Percentiles rank a stretch among this genome's conserved stretches.
phyloP scores from a whole-genome alignment of 2,113 vertebrate species.

The Uria lomvia region DNA sequence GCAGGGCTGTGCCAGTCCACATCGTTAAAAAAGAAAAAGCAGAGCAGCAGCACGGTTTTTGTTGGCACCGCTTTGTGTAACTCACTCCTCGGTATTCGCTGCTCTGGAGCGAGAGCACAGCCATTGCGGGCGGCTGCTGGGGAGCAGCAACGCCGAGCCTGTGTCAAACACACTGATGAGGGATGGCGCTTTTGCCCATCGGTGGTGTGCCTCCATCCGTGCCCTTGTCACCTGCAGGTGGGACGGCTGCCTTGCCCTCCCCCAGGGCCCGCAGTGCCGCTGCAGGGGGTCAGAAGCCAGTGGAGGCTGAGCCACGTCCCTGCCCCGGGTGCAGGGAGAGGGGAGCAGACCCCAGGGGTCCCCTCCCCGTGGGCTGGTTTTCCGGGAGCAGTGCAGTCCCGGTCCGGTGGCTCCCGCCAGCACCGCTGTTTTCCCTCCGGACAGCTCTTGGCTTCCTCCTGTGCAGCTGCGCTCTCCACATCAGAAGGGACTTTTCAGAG shows the following conservation, averaged over 20 bases:
- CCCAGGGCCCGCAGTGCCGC: accelerated
- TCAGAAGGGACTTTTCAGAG: slow-evolving; percentile 20
- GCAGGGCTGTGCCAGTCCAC: not conserved
- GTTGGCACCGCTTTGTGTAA: not conserved
- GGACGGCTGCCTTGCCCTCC: not conserved
- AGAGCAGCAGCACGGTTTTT: not conserved
- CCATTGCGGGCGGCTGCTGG: accelerated
- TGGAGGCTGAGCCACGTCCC: accelerated
- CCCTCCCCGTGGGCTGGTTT: not conserved
- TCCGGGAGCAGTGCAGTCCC: accelerated
- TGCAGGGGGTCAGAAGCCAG: accelerated
- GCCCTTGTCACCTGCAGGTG: not conserved
- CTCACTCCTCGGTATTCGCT: not conserved
- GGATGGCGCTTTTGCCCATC: accelerated
- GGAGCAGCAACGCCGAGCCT: accelerated
- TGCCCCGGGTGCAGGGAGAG: accelerated
- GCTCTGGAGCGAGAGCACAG: not conserved
- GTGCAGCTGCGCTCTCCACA: slow-evolving; percentile 39
- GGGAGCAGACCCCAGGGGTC: not conserved
- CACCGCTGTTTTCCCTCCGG: not conserved
- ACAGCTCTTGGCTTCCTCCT: slow-evolving; percentile 15
- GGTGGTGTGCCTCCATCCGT: accelerated
- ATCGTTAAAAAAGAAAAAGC: not conserved
- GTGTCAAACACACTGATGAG: accelerated
- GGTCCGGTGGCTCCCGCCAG: not conserved